These are phyloP conservation scores for Spongilla lacustris DNA, from an alignment of 37 sponge, comb jelly and placozoan species.

Conservation along the genomic window DNA sequence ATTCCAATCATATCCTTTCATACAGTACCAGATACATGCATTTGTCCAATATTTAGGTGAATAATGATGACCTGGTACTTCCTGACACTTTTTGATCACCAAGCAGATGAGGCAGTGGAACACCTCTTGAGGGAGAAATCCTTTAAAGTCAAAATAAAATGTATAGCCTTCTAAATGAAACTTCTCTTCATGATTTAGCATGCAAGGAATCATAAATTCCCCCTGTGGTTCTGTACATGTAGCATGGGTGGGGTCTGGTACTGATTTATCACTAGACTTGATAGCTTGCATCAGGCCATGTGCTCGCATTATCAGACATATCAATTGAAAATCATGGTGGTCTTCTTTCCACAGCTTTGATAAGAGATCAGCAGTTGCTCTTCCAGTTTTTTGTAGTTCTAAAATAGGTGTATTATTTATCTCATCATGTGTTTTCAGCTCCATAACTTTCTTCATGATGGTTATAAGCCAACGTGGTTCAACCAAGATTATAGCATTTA, in stretches of 20 bases:
- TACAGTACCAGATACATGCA: not conserved
- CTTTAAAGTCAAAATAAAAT: slow-evolving; percentile 53
- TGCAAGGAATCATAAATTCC: slow-evolving; percentile 35
- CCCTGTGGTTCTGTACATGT: not conserved
- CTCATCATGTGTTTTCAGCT: not conserved
- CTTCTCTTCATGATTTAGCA: not conserved
- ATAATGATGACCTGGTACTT: not conserved
- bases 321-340: slow-evolving; percentile 9
- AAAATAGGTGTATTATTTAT: not conserved
- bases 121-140: slow-evolving; percentile 62
- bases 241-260: no score
- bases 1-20: not conserved
- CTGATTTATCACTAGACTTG: not conserved
- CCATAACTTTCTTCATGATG: slow-evolving; percentile 64
- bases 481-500: slow-evolving; percentile 39
- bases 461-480: slow-evolving; percentile 50
- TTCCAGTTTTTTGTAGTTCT: not conserved
- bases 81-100: not conserved
- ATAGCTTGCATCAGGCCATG: slow-evolving; percentile 50
- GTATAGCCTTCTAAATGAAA: not conserved
- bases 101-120: slow-evolving; percentile 40
- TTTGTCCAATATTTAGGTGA: not conserved
- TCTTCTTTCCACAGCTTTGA: slow-evolving; percentile 19
- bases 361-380: not conserved
- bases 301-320: slow-evolving; percentile 50